Evolutionary conservation across 2,888 invertebrate genomes (phyloP).

Genomic region (Schizotus pectinicornis): DNA sequence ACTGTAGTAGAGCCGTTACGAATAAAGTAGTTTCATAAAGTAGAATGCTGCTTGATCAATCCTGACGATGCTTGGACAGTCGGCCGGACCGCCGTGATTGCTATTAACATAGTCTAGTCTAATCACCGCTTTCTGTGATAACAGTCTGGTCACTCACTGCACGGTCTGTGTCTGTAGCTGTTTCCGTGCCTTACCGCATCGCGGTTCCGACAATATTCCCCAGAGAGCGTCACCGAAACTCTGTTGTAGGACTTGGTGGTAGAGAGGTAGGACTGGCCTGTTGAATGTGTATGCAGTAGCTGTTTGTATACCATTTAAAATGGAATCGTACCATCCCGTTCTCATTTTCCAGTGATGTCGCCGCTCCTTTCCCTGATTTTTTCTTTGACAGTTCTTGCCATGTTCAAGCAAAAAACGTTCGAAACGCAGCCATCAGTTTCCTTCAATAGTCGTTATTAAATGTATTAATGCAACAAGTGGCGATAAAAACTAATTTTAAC

Average conservation of each 20-base stretch:
- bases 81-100: slow-evolving; percentile 46
- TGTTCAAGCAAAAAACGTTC: too few species aligned
- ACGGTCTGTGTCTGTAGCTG: slow-evolving; percentile 58
- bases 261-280: slow-evolving; percentile 50
- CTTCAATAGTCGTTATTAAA: too few species aligned
- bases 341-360: too few species aligned
- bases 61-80: slow-evolving; percentile 47
- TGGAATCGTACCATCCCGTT: background rate
- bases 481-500: too few species aligned
- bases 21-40: slow-evolving; percentile 65
- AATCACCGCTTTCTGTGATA: slow-evolving; percentile 59
- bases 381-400: too few species aligned
- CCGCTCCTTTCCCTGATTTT: too few species aligned
- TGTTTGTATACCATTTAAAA: slow-evolving; percentile 27
- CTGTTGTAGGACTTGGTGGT: slow-evolving; percentile 44
- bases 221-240: slow-evolving; percentile 21
- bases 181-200: slow-evolving; percentile 55
- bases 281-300: slow-evolving; percentile 54
- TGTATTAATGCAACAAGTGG: too few species aligned
- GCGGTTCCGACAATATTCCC: slow-evolving; percentile 45
- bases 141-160: slow-evolving; percentile 57
- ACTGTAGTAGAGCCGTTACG: slow-evolving; percentile 62
- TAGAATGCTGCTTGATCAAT: slow-evolving; percentile 61
- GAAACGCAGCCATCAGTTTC: too few species aligned
- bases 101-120: slow-evolving; percentile 36